Conservation (phyloP, 2,113 vertebrate species). For the Halcyon malimbica region DNA sequence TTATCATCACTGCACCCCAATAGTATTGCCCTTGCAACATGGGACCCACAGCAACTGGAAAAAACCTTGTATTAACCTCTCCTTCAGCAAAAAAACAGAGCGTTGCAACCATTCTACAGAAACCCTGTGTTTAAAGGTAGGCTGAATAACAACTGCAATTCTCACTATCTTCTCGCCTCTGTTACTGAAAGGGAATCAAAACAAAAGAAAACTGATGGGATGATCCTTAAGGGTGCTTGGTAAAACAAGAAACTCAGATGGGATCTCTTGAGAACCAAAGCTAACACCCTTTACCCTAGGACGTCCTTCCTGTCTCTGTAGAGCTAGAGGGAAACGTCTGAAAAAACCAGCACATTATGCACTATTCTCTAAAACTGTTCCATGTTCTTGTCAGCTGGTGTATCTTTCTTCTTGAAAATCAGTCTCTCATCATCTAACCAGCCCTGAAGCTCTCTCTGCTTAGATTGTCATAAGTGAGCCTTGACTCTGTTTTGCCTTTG, state of each 20-base stretch:
- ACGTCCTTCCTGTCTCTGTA: background rate
- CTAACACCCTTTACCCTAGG: background rate
- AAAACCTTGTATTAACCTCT: background rate
- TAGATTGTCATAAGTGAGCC: conserved; percentile 19
- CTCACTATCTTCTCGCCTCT: background rate
- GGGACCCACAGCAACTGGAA: background rate
- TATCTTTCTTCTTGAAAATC: conserved; percentile 44
- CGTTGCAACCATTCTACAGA: background rate
- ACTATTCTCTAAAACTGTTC: background rate
- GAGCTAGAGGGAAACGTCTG: background rate
- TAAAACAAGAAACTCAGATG: background rate
- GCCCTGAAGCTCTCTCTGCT: conserved; percentile 37
- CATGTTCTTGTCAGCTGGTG: conserved; percentile 20
- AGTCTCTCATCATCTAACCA: conserved; percentile 36
- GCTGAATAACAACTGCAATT: background rate
- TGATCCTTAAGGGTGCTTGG: background rate
- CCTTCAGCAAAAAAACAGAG: background rate
- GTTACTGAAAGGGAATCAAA: background rate
- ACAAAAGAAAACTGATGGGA: background rate
- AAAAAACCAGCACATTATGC: background rate
- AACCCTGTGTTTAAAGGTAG: background rate
- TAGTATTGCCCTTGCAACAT: background rate
- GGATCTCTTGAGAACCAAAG: background rate
- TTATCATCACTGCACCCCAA: background rate
- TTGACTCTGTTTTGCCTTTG: conserved; percentile 39